Evolutionary conservation across 2,888 invertebrate species (phyloP), one percentile per base, ranked within the genome.

Genomic region (Ectemnius continuus): DNA sequence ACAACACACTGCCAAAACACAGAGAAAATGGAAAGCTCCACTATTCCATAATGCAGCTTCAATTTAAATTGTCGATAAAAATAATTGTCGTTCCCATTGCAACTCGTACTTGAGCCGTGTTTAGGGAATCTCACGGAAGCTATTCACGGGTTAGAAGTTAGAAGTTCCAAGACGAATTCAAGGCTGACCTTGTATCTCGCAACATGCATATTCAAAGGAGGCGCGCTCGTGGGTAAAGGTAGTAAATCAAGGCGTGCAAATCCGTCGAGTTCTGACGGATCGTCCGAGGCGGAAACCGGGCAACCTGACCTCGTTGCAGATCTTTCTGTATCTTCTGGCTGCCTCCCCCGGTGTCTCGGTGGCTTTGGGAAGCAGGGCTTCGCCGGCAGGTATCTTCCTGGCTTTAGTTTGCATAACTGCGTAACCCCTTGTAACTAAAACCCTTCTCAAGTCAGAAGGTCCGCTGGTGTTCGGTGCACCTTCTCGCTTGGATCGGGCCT

Each of bases 351-450:
- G 62, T 62, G 62, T 59, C 48, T 20, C 23, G 5, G 62, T 62
- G 62, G 61, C 48, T 20, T 63, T 66, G 66, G 56, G 66, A 75
- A 75, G 60, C 59, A 58, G 73, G 16, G 52, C 52, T 52, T 13
- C 52, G 16, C 61, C 61, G 58, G 75, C 89, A 88, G 88, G 88
- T 89, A 87, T 67, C 67, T 67, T 66, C 72, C 71, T 14, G 78
- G 78, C 77, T 84, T 83, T 80, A 76, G 87, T 89, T 89, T 88
- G 88, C 89, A 88, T 88, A 88, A 88, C 84, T 79, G 68, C 78
- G 78, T 80, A 87, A 87, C 86, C 85, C 86, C 78, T 85, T 85
- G 77, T 79, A 84, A 80, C 47, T 47, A 26, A 72, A 79, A 73
- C 79, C 83, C 78, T 78, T 75, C 78, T 75, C 61, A 61, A 26